These are phyloP conservation scores for Lasioglossum marginatum DNA, from an alignment of 2,888 invertebrate species.

Conservation along the genomic window DNA sequence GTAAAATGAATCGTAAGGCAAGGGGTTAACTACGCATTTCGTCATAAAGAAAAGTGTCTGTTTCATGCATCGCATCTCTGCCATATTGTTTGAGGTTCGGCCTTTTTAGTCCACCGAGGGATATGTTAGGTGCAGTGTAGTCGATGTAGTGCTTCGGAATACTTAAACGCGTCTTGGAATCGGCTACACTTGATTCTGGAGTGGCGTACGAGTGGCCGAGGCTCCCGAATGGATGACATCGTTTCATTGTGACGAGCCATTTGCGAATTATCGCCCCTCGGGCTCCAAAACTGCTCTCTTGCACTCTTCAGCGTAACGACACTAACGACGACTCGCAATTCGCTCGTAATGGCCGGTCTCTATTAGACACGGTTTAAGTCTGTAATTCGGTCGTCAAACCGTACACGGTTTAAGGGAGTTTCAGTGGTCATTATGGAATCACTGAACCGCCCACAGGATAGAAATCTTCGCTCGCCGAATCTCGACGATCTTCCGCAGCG, in stretches of 20 bases:
- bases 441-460: background rate
- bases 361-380: conserved; percentile 62
- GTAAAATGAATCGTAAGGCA: too few relatives aligned
- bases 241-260: conserved; percentile 60
- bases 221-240: conserved; percentile 37
- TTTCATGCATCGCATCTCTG: background rate
- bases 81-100: background rate
- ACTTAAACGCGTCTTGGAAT: conserved; percentile 32
- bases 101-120: background rate
- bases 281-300: conserved; percentile 66
- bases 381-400: conserved; percentile 50
- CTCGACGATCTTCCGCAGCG: background rate
- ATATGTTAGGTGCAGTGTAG: conserved; percentile 4
- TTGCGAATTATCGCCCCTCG: conserved; percentile 69
- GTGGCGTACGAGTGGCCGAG: conserved; percentile 42
- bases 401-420: conserved; percentile 25
- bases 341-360: conserved; percentile 62
- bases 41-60: too few relatives aligned
- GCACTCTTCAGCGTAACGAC: conserved; percentile 65
- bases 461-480: conserved; percentile 7
- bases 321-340: conserved; percentile 66
- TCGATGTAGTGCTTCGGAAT: background rate
- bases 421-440: conserved; percentile 19
- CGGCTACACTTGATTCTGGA: conserved; percentile 45
- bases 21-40: too few relatives aligned